Conservation (phyloP, 1,140 invertebrate species). For the Sinella curviseta region DNA sequence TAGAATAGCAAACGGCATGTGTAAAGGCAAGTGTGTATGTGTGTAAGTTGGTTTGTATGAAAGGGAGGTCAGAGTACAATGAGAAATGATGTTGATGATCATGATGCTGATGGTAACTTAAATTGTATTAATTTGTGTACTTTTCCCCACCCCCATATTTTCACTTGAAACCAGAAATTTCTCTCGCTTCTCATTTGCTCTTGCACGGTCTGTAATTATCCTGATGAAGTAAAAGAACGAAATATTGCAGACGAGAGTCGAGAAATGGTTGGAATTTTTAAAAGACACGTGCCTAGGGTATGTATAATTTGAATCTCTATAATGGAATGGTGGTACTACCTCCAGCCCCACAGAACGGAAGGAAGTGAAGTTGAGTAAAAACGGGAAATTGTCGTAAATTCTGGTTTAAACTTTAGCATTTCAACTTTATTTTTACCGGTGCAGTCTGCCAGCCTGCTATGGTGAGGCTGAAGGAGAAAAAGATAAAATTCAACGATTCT, state of each 20-base stretch:
- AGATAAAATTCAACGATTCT: background rate
- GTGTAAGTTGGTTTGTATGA: background rate
- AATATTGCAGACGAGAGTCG: background rate
- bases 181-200: background rate
- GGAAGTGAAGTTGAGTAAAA: background rate
- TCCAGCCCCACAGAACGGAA: background rate
- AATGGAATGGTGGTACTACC: too few species aligned
- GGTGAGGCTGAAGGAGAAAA: too few species aligned
- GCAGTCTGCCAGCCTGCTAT: too few species aligned
- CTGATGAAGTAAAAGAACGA: background rate
- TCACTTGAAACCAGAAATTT: background rate
- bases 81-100: background rate
- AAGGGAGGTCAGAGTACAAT: background rate
- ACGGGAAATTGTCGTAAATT: background rate
- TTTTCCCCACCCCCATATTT: background rate
- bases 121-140: slow-evolving; percentile 20
- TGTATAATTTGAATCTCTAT: too few species aligned
- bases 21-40: background rate
- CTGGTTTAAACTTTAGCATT: background rate
- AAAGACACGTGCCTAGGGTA: background rate
- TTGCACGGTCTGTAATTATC: background rate
- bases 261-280: background rate
- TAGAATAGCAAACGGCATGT: background rate
- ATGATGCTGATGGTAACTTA: slow-evolving; percentile 2
- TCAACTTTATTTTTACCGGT: background rate